These are phyloP conservation scores for Arion vulgaris DNA, from an alignment of 1,140 invertebrate species.

Conservation along the genomic window DNA sequence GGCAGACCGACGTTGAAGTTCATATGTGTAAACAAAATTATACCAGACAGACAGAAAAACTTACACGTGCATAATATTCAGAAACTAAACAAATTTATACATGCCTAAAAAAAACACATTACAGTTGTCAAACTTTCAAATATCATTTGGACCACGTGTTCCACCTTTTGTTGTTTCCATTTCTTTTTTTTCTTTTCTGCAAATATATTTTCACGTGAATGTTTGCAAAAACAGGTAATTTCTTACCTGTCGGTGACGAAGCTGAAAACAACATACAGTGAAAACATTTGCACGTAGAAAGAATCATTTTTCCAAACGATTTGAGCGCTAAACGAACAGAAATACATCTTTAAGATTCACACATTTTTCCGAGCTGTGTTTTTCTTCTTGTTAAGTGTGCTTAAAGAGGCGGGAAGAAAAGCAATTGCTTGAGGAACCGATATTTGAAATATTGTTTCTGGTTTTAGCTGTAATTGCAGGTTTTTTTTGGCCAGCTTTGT, in stretches of 20 bases:
- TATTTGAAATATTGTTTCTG: conserved; percentile 18
- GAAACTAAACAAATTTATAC: too few relatives aligned
- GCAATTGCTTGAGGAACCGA: not conserved
- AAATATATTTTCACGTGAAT: not conserved
- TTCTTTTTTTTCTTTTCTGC: not conserved
- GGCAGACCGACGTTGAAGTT: too few relatives aligned
- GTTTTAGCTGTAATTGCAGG: not conserved
- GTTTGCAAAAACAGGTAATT: not conserved
- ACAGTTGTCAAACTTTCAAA: too few relatives aligned
- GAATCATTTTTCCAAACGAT: conserved; percentile 31
- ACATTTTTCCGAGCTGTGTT: not conserved
- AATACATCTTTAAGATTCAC: not conserved
- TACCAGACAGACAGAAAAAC: too few relatives aligned
- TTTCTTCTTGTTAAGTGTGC: not conserved
- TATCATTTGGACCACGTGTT: too few relatives aligned
- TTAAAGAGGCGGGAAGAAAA: not conserved
- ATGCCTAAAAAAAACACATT: too few relatives aligned
- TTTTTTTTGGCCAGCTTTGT: not conserved
- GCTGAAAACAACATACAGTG: not conserved
- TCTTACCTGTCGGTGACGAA: conserved; percentile 3
- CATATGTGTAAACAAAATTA: too few relatives aligned
- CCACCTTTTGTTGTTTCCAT: not conserved
- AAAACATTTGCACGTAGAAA: conserved; percentile 1
- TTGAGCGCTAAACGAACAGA: conserved; percentile 16
- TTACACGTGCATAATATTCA: too few relatives aligned